These are phyloP conservation scores for Periophthalmodon schlosseri DNA, from an alignment of 2,113 vertebrate species.

Conservation along the genomic window DNA sequence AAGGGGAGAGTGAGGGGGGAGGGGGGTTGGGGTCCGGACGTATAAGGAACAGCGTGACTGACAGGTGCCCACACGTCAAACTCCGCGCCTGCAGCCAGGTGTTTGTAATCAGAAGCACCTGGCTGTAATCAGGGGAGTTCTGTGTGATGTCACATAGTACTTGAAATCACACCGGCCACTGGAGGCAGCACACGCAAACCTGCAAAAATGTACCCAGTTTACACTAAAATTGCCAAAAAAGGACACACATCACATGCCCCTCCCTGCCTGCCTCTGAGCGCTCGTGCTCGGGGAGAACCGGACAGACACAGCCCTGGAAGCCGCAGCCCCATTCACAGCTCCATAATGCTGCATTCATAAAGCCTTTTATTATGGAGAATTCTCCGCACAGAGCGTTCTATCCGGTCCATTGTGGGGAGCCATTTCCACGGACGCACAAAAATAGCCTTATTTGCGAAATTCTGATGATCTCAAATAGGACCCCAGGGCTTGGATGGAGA, in stretches of 20 bases:
- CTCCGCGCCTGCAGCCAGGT: no score
- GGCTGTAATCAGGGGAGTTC: no score
- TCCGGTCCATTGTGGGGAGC: constrained; percentile 68
- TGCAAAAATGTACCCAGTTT: no score
- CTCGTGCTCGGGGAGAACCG: constrained; percentile 47
- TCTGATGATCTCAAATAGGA: constrained; percentile 67
- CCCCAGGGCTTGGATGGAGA: constrained; percentile 54
- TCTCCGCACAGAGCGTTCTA: constrained; percentile 45
- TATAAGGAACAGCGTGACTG: no score
- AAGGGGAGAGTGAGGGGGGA: no score
- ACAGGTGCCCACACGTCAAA: no score
- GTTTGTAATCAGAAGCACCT: no score
- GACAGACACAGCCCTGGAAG: constrained; percentile 41
- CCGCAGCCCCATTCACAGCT: constrained; percentile 59
- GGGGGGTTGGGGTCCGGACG: no score
- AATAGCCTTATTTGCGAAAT: constrained; percentile 72
- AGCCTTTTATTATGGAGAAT: constrained; percentile 53
- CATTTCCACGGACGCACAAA: constrained; percentile 60
- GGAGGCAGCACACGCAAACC: no score
- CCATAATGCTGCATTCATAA: constrained; percentile 76
- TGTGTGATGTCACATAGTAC: no score
- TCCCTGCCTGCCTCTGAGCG: constrained; percentile 36
- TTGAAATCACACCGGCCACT: no score
- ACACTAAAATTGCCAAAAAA: no score
- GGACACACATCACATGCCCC: neutral